These are phyloP conservation scores for Stenotaenia linearis DNA, from an alignment of 2,888 invertebrate species.

Conservation along the genomic window DNA sequence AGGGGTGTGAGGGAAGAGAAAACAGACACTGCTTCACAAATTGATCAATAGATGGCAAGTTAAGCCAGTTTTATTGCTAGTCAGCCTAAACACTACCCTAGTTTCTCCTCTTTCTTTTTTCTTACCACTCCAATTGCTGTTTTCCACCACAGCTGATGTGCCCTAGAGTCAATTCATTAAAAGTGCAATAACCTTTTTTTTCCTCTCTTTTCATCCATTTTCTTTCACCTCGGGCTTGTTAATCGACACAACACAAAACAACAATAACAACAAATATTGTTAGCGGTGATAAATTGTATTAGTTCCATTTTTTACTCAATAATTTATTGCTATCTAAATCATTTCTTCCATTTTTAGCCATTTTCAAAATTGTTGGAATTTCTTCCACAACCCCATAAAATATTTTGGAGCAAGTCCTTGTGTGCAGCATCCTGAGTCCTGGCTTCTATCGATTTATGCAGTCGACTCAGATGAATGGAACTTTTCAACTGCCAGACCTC, in stretches of 20 bases:
- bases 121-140: not conserved
- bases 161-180: not conserved
- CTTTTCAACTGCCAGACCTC: conserved; percentile 15
- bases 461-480: conserved; percentile 19
- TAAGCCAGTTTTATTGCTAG: conserved; percentile 7
- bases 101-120: not conserved
- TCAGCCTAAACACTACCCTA: not conserved
- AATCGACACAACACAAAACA: not conserved
- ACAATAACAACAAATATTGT: not conserved
- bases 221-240: not conserved
- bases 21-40: conserved; percentile 1
- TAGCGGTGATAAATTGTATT: too few relatives aligned
- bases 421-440: conserved; percentile 1
- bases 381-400: not conserved
- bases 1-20: not conserved
- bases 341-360: not conserved
- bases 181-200: not conserved
- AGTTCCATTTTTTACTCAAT: too few relatives aligned
- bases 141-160: not conserved
- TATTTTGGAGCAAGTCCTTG: not conserved
- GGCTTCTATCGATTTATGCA: conserved; percentile 8
- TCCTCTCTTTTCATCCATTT: not conserved
- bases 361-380: not conserved
- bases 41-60: conserved; percentile 19
- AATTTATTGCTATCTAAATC: too few relatives aligned